Conservation (phyloP, 2,113 vertebrate genomes). For the Lamprologus lemairii region DNA sequence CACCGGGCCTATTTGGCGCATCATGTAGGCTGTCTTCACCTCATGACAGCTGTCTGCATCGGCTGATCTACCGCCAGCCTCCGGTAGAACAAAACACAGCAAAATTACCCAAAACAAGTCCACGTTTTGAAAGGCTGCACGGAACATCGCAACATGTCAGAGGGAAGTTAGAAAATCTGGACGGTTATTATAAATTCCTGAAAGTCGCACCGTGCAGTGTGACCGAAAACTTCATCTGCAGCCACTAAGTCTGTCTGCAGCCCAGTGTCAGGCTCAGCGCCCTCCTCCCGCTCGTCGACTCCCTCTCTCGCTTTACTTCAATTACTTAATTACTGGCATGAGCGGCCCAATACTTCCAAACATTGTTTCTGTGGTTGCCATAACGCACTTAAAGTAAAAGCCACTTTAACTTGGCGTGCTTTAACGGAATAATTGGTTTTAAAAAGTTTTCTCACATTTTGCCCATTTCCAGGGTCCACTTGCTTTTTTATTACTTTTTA, state of each 20-base stretch:
- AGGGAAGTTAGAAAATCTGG: background rate
- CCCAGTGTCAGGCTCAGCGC: background rate
- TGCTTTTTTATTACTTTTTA: background rate
- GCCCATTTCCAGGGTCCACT: background rate
- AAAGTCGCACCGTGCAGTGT: background rate
- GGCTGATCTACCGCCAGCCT: constrained; percentile 41
- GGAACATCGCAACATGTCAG: constrained; percentile 75
- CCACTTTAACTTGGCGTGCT: background rate
- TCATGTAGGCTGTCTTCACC: constrained; percentile 84
- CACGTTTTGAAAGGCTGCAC: constrained; percentile 49
- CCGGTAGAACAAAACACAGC: constrained; percentile 34
- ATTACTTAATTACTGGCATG: constrained; percentile 4
- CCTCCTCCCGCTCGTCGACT: background rate
- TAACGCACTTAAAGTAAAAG: background rate
- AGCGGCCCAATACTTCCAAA: background rate
- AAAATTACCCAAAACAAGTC: constrained; percentile 54
- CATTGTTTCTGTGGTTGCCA: background rate
- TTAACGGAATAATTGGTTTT: background rate
- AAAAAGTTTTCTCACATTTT: background rate
- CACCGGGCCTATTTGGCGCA: constrained; percentile 82
- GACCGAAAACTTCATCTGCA: constrained; percentile 33
- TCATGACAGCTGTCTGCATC: constrained; percentile 81
- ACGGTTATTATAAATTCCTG: background rate
- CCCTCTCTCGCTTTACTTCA: background rate
- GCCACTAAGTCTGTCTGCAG: background rate